Evolutionary conservation across 2,888 invertebrate genomes (phyloP).

Genomic region (Nomada fucata): DNA sequence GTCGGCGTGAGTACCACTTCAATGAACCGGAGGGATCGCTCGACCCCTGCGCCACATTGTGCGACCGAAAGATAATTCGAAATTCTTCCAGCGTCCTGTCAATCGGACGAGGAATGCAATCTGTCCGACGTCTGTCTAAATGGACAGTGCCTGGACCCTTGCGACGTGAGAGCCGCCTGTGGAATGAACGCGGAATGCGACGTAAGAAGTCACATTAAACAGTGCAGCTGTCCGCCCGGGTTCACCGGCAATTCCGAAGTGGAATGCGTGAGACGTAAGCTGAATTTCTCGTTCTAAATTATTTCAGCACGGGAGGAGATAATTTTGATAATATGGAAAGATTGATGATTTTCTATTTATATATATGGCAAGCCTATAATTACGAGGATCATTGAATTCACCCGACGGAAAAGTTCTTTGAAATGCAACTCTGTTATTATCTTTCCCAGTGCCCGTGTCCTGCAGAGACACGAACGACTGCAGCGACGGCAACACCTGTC

Average conservation of each 20-base stretch:
- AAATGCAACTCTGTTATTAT: background rate
- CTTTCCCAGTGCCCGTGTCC: slow-evolving; percentile 89
- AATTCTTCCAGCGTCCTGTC: slow-evolving; percentile 88
- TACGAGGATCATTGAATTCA: too few relatives aligned
- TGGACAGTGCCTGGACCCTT: slow-evolving; percentile 93
- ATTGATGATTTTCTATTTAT: too few relatives aligned
- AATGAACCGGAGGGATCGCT: background rate
- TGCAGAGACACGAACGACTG: slow-evolving; percentile 91
- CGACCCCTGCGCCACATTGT: background rate
- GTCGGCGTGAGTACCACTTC: slow-evolving; percentile 89
- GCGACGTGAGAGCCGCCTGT: slow-evolving; percentile 90
- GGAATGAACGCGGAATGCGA: slow-evolving; percentile 93
- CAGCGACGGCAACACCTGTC: slow-evolving; percentile 89
- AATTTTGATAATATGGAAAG: background rate
- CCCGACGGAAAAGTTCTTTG: background rate
- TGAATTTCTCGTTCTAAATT: background rate
- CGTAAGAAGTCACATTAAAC: slow-evolving; percentile 89
- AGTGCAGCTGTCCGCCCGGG: slow-evolving; percentile 93
- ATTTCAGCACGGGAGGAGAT: background rate
- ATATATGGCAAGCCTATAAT: too few relatives aligned
- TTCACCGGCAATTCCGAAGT: slow-evolving; percentile 94
- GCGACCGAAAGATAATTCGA: background rate
- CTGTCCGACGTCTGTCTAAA: slow-evolving; percentile 91
- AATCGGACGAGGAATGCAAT: slow-evolving; percentile 92
- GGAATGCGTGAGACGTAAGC: slow-evolving; percentile 93